Evolutionary conservation across 2,888 invertebrate species (phyloP).

Genomic region (Pammene aurita): DNA sequence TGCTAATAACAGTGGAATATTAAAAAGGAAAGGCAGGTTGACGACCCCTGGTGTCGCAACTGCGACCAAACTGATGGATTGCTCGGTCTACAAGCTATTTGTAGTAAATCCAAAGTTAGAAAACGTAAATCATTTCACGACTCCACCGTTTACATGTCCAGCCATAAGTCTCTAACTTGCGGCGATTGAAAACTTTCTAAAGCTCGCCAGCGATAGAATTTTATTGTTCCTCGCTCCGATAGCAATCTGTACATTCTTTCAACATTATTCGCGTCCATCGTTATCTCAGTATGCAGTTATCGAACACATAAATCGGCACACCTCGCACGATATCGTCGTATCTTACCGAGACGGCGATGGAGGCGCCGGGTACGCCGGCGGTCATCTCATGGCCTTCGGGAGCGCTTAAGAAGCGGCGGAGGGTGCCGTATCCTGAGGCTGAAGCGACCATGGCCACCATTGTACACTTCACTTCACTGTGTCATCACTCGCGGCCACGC

Average conservation of each 20-base stretch:
- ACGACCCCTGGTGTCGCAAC: slow-evolving; percentile 64
- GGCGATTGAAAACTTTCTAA: slow-evolving; percentile 46
- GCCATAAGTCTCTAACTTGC: slow-evolving; percentile 6
- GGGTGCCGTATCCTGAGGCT: slow-evolving; percentile 79
- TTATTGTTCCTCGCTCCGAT: slow-evolving; percentile 58
- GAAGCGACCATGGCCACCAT: slow-evolving; percentile 82
- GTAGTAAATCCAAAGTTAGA: slow-evolving; percentile 15
- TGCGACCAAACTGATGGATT: slow-evolving; percentile 62
- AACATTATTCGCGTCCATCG: slow-evolving; percentile 35
- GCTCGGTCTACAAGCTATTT: slow-evolving; percentile 48
- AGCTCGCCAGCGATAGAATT: slow-evolving; percentile 54
- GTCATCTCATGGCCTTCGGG: slow-evolving; percentile 70
- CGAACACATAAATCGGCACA: slow-evolving; percentile 52
- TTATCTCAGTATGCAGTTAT: slow-evolving; percentile 45
- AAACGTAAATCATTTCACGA: slow-evolving; percentile 19
- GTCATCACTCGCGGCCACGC: slow-evolving; percentile 69
- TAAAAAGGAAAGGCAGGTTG: slow-evolving; percentile 77
- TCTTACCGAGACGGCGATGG: slow-evolving; percentile 79
- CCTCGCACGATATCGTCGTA: slow-evolving; percentile 46
- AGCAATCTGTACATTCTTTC: slow-evolving; percentile 60
- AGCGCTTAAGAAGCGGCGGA: slow-evolving; percentile 78
- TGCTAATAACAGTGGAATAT: slow-evolving; percentile 60
- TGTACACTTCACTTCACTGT: slow-evolving; percentile 65
- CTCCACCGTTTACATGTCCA: slow-evolving; percentile 14
- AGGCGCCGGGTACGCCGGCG: slow-evolving; percentile 67